Evolutionary conservation across 2,797 vertebrate genomes (phyloP).

Genomic region (Potorous gilbertii): DNA sequence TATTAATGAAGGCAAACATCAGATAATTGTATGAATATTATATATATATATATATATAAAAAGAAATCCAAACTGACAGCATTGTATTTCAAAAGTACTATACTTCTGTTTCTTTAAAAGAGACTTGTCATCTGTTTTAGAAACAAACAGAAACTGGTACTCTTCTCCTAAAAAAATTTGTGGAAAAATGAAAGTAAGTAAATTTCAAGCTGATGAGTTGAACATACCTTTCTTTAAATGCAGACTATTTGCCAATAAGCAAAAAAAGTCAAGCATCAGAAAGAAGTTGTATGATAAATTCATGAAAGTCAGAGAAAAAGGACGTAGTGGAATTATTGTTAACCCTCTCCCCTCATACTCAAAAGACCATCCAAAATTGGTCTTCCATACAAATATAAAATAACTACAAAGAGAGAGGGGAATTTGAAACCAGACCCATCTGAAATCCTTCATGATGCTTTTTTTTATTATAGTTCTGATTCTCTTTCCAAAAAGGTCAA

Average conservation of each 20-base stretch:
- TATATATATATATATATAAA: constrained; percentile 78
- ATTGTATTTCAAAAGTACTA: constrained; percentile 82
- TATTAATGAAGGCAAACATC: constrained; percentile 88
- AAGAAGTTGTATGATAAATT: constrained; percentile 80
- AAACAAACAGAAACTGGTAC: constrained; percentile 78
- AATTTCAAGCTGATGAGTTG: constrained; percentile 78
- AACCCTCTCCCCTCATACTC: constrained; percentile 75
- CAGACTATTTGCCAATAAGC: constrained; percentile 80
- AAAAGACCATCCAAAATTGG: constrained; percentile 86
- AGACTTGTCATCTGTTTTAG: constrained; percentile 81
- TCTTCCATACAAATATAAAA: constrained; percentile 85
- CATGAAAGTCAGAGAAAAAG: constrained; percentile 79
- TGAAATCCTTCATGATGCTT: constrained; percentile 82
- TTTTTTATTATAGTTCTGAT: constrained; percentile 79
- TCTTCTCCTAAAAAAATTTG: constrained; percentile 76
- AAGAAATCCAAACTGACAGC: constrained; percentile 83
- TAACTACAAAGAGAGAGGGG: constrained; percentile 78
- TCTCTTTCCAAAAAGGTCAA: constrained; percentile 81
- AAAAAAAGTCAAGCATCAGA: constrained; percentile 82
- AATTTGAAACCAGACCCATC: constrained; percentile 80
- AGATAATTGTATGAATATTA: constrained; percentile 82
- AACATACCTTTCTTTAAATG: constrained; percentile 83
- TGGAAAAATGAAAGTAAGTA: constrained; percentile 75
- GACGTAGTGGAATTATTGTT: constrained; percentile 80
- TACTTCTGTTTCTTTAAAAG: constrained; percentile 82